Base-by-base conservation (phyloP, 2,113 vertebrate species). In the Phoxinus phoxinus region DNA sequence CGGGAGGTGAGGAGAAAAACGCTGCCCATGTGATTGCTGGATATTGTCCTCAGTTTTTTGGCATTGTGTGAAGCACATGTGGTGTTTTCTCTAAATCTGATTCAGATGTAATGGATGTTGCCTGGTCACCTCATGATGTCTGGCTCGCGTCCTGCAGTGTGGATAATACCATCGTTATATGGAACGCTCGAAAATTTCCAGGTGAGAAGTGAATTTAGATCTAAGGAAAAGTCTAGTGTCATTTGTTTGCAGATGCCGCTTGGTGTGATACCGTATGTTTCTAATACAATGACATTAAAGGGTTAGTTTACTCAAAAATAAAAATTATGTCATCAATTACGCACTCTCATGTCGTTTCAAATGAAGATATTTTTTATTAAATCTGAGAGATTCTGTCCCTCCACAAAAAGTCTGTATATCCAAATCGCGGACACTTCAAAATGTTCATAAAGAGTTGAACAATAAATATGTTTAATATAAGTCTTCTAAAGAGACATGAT, bases 121-220 rank as follows among this genome's bases (percentile, higher is more conserved):
- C 98, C 0, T 99, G 98, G 98, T 99, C 98, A 78, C 98, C 98
- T 0, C 98, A 98, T 3, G 98, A 99, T 8, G 95, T 97, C 81
- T 99, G 98, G 98, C 91, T 99, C 69, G 98, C 98, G 10, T 99
- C 98, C 46, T 99, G 98, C 93, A 99, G 98, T 78, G 97, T 99
- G 63, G 98, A 99, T 92, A 99, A 99, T 93, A 99, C 98, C 59
- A 96, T 99, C 2, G 97, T 99, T 88, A 98, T 99, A 92, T 99
- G 98, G 98, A 99, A 99, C 7, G 97, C 97, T 6, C 95, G 97
- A 30, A 99, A 99, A 88, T 99, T 99, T 86, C 97, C 98, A 94
- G 98, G 98, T 99, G 89, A 79, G 59, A 79, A 41, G 53, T 37
- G 21, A 35, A 11, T 71, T 71, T 71, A 3, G 15, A 35, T 67